Evolutionary conservation across 2,113 vertebrate species (phyloP).

Genomic region (Fulmarus glacialis): DNA sequence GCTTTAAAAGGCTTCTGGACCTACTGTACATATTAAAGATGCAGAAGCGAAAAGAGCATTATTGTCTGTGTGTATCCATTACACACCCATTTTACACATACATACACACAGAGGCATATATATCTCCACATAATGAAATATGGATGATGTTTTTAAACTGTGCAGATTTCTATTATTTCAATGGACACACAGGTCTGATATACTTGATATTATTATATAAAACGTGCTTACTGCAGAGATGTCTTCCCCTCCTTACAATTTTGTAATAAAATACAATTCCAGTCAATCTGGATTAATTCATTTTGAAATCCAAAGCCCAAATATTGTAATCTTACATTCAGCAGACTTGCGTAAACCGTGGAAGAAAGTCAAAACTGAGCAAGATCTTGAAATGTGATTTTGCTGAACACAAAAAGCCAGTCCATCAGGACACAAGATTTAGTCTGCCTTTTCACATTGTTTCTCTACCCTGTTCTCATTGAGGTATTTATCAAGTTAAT

Average conservation of each 20-base stretch:
- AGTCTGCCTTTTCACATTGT: background rate
- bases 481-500: background rate
- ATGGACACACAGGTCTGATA: background rate
- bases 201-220: background rate
- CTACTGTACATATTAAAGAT: background rate
- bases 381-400: background rate
- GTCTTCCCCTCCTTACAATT: background rate
- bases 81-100: background rate
- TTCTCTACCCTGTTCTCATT: background rate
- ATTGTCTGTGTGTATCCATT: background rate
- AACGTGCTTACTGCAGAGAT: background rate
- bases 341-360: background rate
- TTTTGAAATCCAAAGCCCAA: background rate
- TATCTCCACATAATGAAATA: background rate
- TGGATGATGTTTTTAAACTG: background rate
- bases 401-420: background rate
- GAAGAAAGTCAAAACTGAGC: background rate
- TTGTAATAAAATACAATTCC: background rate
- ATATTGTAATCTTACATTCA: background rate
- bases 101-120: accelerated
- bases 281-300: background rate
- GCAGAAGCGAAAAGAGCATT: background rate
- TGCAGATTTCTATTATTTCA: background rate
- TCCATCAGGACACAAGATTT: background rate
- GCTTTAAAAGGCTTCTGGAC: background rate